Base-by-base conservation (phyloP, 1,140 invertebrate genomes). In the Drosophila kohkoa region DNA sequence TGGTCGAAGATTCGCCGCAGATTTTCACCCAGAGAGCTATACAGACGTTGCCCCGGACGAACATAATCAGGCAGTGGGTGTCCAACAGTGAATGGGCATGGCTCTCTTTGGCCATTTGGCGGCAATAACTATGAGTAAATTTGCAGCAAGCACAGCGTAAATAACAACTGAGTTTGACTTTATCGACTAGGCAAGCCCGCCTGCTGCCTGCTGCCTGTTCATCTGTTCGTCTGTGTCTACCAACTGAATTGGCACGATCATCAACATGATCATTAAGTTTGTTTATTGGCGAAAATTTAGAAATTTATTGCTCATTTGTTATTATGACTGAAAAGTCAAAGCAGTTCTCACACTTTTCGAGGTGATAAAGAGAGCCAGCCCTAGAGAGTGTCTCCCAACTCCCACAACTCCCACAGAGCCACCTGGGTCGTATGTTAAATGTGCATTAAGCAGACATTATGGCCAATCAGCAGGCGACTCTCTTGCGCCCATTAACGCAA, bases 221-320 rank as follows among this genome's bases (percentile, higher is more conserved):
- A 5, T 49, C 55, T 6, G 35, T 38, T 25, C 20, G 20, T 25
- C 20, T 25, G 3, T 43, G 30, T 5, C 52, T 55, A 30, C 30
- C 52, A 20, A 43, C 30, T 46, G 45, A 15, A 60, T 51, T 49
- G 65, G 67, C 74, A 80, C 57, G 62, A 88, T 85, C 77, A 81
- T 78, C 77, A 81, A 73, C 77, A 83, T 88, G 77, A 88, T 88
- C 80, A 89, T 89, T 85, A 85, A 59, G 81, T 85, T 85, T 74
- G 85, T 81, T 89, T 85, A 89, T 89, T 89, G 85, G 81, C 75
- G 81, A 89, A 89, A 89, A 89, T 89, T 85, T 85, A 79, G 70
- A 89, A 89, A 89, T 85, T 89, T 89, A 89, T 89, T 89, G 78
- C 81, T 81, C 75, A 75, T 89, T 85, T 88, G 77, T 79, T 89